Base-by-base conservation (phyloP, 2,797 vertebrate genomes). In the Gymnopithys bicolor region DNA sequence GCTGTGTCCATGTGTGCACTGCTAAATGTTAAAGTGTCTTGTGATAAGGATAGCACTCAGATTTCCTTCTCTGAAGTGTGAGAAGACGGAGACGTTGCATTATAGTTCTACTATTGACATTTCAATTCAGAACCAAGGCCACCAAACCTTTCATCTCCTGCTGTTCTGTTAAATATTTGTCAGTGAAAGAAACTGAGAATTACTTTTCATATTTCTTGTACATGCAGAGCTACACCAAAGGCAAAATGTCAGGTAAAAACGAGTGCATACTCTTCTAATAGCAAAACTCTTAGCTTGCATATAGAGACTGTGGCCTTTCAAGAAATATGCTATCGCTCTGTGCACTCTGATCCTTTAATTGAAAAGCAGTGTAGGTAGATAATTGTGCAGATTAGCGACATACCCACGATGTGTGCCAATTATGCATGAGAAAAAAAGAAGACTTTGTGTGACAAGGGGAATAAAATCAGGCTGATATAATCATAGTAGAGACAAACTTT, bases 81-180 rank as follows among this genome's bases (percentile, higher is more conserved):
- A 90, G 74, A 94, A 77, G 39, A 86, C 68, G 90, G 74, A 92
- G 51, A 77, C 0, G 2, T 25, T 91, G 51, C 68, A 62, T 95
- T 96, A 94, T 37, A 84, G 46, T n/a, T 49, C 55, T 85, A 6
- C 41, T 87, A 76, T 53, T 97, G 95, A 97, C 96, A 97, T 97
- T 98, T 97, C 84, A 88, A 75, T 97, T 97, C 84, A 78, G 70
- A 94, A 53, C 62, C 78, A 95, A 95, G 90, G 83, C 91, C 76
- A 95, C 78, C 56, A 84, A 83, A 75, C 87, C 71, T 97, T 96
- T 77, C 49, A 94, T 70, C 53, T 83, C 84, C 67, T 87, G 84
- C 79, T 84, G 69, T 94, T 97, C 66, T 92, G 91, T 97, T 97
- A 97, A 97, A 95, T 96, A 96, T 97, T 95, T 97, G 93, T 97